phyloP scores from a whole-genome alignment of 2,888 invertebrate species.

The Ommatoiulus sabulosus region DNA sequence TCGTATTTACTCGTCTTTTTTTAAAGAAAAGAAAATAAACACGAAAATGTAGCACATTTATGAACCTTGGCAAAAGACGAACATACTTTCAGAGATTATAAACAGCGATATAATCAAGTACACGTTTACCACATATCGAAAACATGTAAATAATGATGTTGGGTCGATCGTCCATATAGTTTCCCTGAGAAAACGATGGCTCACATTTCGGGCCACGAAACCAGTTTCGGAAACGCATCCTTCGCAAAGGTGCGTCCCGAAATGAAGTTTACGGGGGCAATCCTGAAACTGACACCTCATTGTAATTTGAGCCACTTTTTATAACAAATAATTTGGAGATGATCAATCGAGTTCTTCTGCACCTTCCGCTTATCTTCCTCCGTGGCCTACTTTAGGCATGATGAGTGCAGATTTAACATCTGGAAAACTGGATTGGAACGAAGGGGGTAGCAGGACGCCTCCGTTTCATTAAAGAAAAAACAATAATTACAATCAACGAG shows the following conservation, averaged over 20 bases:
- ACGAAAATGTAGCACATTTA: no score
- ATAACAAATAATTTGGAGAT: neutral
- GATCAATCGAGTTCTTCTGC: neutral
- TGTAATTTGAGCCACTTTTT: slow-evolving; percentile 3
- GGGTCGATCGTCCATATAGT: no score
- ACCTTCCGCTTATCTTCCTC: neutral
- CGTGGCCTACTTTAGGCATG: neutral
- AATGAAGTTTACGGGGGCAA: neutral
- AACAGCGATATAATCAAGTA: no score
- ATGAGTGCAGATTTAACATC: neutral
- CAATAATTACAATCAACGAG: neutral
- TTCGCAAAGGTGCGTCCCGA: neutral
- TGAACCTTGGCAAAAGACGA: no score
- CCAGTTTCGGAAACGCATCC: neutral
- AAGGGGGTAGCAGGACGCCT: neutral
- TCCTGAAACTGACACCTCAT: neutral
- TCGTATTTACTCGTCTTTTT: no score
- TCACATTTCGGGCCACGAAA: neutral
- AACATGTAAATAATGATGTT: no score
- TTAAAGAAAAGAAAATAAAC: no score
- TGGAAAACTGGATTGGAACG: neutral
- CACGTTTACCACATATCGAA: no score
- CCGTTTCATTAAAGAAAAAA: neutral
- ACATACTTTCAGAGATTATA: no score
- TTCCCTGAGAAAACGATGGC: no score